phyloP scores from a whole-genome alignment of 2,113 vertebrate genomes.

The Varanus salvator region DNA sequence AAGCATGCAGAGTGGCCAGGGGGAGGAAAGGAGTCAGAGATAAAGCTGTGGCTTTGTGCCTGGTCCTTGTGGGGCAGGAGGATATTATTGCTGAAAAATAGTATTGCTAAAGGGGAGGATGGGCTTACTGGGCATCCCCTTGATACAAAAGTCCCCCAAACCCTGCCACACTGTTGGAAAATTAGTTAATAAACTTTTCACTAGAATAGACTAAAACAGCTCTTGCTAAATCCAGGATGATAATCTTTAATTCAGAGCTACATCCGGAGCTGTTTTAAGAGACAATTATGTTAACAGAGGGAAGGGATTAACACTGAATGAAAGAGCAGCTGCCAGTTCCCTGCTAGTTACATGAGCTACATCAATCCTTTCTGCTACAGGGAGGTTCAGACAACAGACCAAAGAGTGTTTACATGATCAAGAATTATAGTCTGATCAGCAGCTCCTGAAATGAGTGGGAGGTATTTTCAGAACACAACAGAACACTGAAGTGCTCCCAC shows the following conservation, averaged over 20 bases:
- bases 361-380: background rate
- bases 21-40: too few species aligned
- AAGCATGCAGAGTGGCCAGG: background rate
- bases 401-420: background rate
- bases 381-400: constrained; percentile 2
- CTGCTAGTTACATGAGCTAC: background rate
- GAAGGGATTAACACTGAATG: constrained; percentile 18
- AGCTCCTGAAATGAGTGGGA: background rate
- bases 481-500: background rate
- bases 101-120: too few species aligned
- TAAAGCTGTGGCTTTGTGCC: background rate
- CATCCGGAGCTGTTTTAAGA: constrained; percentile 24
- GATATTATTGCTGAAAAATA: background rate
- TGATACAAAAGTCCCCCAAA: too few species aligned
- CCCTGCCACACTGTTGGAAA: background rate
- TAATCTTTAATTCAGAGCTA: constrained; percentile 19
- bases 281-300: constrained; percentile 30
- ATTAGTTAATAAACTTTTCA: background rate
- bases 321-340: constrained; percentile 25
- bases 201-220: background rate
- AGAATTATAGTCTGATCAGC: background rate
- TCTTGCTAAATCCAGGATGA: constrained; percentile 17
- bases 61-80: background rate
- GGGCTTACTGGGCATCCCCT: background rate
- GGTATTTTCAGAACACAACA: constrained; percentile 8